Percentiles rank a stretch among this genome's conserved stretches.
Conservation (phyloP, 2,888 invertebrate species). For the Frankliniella intonsa region DNA sequence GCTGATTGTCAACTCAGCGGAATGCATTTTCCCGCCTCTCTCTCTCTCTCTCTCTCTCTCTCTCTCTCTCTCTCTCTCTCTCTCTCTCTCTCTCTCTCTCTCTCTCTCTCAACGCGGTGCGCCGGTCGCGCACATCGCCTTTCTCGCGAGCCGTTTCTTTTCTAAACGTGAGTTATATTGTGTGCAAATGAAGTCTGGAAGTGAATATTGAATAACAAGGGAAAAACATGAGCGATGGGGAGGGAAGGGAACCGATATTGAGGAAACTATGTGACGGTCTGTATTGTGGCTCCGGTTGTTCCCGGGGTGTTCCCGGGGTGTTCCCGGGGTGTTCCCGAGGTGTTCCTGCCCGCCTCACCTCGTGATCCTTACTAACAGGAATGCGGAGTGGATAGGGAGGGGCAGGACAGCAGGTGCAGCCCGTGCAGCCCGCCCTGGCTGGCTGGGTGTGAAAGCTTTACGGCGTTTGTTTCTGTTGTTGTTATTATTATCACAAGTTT, state of each 20-base stretch:
- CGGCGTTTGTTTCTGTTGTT: too few relatives aligned
- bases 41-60: neutral
- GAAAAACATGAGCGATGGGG: neutral
- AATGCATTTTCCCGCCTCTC: conserved; percentile 8
- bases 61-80: neutral
- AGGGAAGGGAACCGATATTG: neutral
- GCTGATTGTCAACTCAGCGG: conserved; percentile 1
- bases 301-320: too few relatives aligned
- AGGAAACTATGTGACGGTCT: too few relatives aligned
- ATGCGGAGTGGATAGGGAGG: too few relatives aligned
- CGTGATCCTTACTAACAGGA: too few relatives aligned
- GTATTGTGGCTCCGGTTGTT: too few relatives aligned
- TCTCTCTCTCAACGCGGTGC: neutral
- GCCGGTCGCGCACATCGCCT: neutral
- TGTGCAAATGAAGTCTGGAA: conserved; percentile 6
- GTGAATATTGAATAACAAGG: conserved; percentile 7
- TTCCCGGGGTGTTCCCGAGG: too few relatives aligned
- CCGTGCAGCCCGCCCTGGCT: too few relatives aligned
- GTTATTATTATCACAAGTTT: too few relatives aligned
- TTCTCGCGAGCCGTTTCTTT: conserved; percentile 12
- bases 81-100: neutral
- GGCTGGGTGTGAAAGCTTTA: too few relatives aligned
- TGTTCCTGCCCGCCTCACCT: too few relatives aligned
- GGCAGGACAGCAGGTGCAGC: too few relatives aligned
- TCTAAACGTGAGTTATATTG: conserved; percentile 23